Evolutionary conservation across 30 jellyfish, hydroid and myxozoan species (phyloP), one percentile per base, ranked within the genome.

Genomic region (Pelagia noctiluca): DNA sequence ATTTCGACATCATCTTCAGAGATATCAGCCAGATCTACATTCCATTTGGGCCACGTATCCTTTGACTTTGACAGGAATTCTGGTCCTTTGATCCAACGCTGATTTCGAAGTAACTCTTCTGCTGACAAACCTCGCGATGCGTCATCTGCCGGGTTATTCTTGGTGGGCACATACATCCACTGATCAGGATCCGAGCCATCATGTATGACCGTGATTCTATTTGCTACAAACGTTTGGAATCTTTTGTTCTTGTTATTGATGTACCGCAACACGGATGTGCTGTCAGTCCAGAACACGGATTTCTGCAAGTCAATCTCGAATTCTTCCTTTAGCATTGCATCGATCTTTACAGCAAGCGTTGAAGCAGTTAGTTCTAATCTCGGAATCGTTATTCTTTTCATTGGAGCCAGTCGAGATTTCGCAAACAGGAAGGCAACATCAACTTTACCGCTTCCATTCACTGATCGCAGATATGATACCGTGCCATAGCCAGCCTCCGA

Each of bases 291-390:
- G 78, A 72, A 85, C 11, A 46, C 30, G 1, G 81, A 48, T 28
- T 52, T 42, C 12, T 76, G 31, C 16, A 76, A 16, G 10, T 16
- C 35, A 35, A 76, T 75, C 34, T 76, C 90, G 31, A 86, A 50
- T 85, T 86, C 96, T 33, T 35, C 34, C 38, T 53, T 53, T 38
- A 86, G 31, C 86, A 66, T 77, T 35, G 49, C 21, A 69, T 76
- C 86, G 33, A 76, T 35, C 53, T 62, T 50, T 12, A 76, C 89
- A 10, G 96, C 96, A 23, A 86, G 29, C 7, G 85, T 46, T 29
- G 96, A 90, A 3, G 90, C 96, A 33, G 86, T 26, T 16, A 86
- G 63, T 80, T 86, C 96, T 21, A 86, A 25, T 16, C 85, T 61
- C 16, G 90, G 90, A 7, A 86, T 76, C 25, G 96, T 86, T 26